Conservation (phyloP, 2,888 invertebrate species). For the Chloroclystis v-ata region DNA sequence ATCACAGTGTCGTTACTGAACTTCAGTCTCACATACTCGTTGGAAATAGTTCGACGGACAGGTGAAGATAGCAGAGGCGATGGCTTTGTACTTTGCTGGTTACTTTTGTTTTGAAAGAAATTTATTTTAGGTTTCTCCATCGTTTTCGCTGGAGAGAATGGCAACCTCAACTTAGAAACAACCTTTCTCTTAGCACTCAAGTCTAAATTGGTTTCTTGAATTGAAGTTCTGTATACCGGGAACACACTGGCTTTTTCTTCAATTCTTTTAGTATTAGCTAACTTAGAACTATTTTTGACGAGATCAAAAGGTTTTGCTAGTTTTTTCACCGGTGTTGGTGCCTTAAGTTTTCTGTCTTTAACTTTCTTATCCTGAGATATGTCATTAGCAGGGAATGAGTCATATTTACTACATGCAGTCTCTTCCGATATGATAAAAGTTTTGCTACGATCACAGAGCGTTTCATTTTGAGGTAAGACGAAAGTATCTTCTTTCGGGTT, state of each 20-base stretch:
- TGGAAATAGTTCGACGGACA: conserved; percentile 69
- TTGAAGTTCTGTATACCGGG: conserved; percentile 59
- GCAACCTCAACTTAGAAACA: conserved; percentile 60
- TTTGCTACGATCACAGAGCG: conserved; percentile 54
- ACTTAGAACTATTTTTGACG: conserved; percentile 46
- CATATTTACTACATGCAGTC: conserved; percentile 37
- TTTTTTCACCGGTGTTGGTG: conserved; percentile 58
- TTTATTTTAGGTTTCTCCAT: conserved; percentile 70
- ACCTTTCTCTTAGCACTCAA: conserved; percentile 55
- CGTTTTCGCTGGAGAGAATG: conserved; percentile 61
- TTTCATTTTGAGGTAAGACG: conserved; percentile 44
- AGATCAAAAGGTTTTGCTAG: conserved; percentile 58
- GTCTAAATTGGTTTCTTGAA: conserved; percentile 49
- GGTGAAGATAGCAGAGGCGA: conserved; percentile 62
- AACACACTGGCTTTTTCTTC: conserved; percentile 59
- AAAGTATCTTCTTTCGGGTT: conserved; percentile 47
- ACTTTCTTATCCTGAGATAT: conserved; percentile 47
- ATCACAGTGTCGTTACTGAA: conserved; percentile 68
- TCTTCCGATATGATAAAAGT: conserved; percentile 57
- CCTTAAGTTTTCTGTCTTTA: conserved; percentile 55
- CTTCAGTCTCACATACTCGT: conserved; percentile 70
- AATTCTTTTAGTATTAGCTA: conserved; percentile 39
- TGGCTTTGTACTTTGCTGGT: conserved; percentile 48
- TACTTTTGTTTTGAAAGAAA: conserved; percentile 63
- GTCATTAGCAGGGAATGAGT: conserved; percentile 34